A percentile compares a stretch with the other conserved stretches of the same genome.
Conservation (phyloP, 1,140 invertebrate genomes). For the Calosoma granatense region DNA sequence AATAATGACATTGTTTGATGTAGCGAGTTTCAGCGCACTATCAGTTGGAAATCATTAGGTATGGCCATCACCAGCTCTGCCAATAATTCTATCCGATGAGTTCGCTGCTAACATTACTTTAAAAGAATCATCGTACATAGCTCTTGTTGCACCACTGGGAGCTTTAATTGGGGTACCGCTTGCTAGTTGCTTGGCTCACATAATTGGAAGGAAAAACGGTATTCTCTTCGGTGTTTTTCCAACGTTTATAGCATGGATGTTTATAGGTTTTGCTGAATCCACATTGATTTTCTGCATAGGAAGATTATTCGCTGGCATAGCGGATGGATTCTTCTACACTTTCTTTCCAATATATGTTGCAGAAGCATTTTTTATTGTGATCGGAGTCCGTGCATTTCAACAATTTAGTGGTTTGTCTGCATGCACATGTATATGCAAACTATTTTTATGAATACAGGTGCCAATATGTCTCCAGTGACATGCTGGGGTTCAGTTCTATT, state of each 20-base stretch:
- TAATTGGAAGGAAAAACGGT: conserved; percentile 21
- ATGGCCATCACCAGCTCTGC: not conserved
- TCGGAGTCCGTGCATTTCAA: conserved; percentile 59
- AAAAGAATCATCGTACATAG: not conserved
- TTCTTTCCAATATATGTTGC: conserved; percentile 22
- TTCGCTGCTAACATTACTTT: not conserved
- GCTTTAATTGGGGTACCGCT: not conserved
- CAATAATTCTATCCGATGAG: not conserved
- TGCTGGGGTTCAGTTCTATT: conserved; percentile 42
- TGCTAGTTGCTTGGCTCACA: conserved; percentile 3
- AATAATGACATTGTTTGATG: no score
- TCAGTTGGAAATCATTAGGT: not conserved
- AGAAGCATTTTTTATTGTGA: conserved; percentile 49
- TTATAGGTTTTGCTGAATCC: conserved; percentile 12
- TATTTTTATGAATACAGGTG: conserved; percentile 54
- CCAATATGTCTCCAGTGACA: conserved; percentile 36
- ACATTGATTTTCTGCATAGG: conserved; percentile 30
- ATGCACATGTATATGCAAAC: conserved; percentile 63
- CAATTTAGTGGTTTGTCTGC: conserved; percentile 68
- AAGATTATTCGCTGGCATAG: conserved; percentile 23
- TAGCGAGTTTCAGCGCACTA: not conserved
- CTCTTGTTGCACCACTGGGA: not conserved
- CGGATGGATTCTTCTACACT: conserved; percentile 22
- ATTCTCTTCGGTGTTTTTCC: conserved; percentile 15
- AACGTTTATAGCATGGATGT: conserved; percentile 6